Conservation (phyloP, 1,140 invertebrate genomes). For the Olivierus martensii region DNA sequence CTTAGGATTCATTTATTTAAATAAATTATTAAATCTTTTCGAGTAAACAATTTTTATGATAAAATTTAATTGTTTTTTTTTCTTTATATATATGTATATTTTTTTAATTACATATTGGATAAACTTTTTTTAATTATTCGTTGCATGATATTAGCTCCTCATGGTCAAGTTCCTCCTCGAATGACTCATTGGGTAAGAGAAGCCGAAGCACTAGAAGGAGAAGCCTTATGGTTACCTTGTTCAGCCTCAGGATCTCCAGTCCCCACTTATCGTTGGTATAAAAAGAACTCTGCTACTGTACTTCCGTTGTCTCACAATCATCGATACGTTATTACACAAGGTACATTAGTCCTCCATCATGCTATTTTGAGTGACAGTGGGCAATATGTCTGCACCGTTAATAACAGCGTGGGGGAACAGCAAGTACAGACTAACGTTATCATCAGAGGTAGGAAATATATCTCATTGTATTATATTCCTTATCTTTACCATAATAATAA, state of each 20-base stretch:
- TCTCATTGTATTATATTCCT: not conserved
- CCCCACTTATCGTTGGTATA: constrained; percentile 20
- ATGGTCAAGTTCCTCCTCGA: constrained; percentile 22
- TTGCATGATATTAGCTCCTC: constrained; percentile 21
- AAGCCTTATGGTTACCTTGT: constrained; percentile 29
- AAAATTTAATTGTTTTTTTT: no score
- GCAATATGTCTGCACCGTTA: constrained; percentile 21
- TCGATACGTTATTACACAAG: constrained; percentile 5
- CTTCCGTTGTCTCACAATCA: constrained; percentile 3
- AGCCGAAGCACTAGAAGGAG: constrained; percentile 23
- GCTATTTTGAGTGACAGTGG: constrained; percentile 17
- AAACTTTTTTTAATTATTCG: no score
- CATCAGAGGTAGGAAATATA: constrained; percentile 22
- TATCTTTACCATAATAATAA: not conserved
- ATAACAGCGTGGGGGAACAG: constrained; percentile 23
- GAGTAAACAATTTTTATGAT: no score
- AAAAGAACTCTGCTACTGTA: constrained; percentile 4
- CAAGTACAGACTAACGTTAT: constrained; percentile 18
- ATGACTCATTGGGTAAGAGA: constrained; percentile 17
- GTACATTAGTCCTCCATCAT: constrained; percentile 18
- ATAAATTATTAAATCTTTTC: no score
- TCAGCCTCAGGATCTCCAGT: constrained; percentile 26
- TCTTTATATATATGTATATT: no score
- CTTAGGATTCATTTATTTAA: no score
- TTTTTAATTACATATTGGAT: no score